These are phyloP conservation scores for Pimpla rufipes DNA, from an alignment of 2,888 invertebrate genomes.

Conservation along the genomic window DNA sequence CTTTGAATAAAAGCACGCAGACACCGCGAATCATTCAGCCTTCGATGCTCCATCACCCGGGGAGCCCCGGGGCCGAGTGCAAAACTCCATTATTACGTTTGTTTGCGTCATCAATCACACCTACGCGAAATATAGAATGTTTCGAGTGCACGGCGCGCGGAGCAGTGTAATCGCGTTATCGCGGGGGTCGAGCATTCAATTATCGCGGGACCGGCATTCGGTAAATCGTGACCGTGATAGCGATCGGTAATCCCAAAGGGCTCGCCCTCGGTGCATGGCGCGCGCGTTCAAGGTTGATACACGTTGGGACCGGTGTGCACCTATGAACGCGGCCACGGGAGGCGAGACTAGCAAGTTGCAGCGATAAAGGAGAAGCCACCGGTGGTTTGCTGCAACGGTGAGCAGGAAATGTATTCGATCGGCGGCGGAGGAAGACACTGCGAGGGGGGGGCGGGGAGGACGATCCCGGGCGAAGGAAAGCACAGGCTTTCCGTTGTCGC, in stretches of 20 bases:
- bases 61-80: not conserved
- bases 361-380: conserved; percentile 70
- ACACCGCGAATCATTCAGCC: not conserved
- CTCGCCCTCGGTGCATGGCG: conserved; percentile 70
- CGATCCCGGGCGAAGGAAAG: conserved; percentile 25
- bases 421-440: conserved; percentile 57
- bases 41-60: conserved; percentile 2
- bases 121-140: conserved; percentile 25
- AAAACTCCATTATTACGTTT: conserved; percentile 36
- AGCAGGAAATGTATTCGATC: conserved; percentile 78
- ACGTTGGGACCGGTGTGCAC: conserved; percentile 59
- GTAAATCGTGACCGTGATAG: conserved; percentile 78
- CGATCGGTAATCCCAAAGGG: conserved; percentile 76
- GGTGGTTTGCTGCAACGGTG: conserved; percentile 75
- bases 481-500: conserved; percentile 55
- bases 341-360: not conserved
- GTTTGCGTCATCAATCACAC: conserved; percentile 36
- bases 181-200: conserved; percentile 72
- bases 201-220: conserved; percentile 69
- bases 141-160: conserved; percentile 13
- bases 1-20: not conserved
- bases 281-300: conserved; percentile 75
- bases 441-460: conserved; percentile 30
- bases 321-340: conserved; percentile 19
- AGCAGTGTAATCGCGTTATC: conserved; percentile 41